Evolutionary conservation across 1,140 invertebrate species (phyloP), one percentile per base, ranked within the genome.

Genomic region (Pissodes strobi): DNA sequence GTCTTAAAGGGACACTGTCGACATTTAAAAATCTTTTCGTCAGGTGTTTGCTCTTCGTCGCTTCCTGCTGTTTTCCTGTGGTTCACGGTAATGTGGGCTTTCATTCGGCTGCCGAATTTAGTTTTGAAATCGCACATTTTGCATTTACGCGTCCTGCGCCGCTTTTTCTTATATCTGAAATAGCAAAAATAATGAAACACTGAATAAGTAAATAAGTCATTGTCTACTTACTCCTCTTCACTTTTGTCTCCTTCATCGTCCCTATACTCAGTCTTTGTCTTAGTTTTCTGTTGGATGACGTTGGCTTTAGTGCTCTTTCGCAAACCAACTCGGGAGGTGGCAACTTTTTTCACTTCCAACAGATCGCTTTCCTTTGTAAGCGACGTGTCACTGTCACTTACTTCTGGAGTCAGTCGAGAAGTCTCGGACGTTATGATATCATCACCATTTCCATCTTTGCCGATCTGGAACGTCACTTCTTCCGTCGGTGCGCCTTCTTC

Each of bases 101-200:
- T 62, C 34, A 52, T 52, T n/a, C 56, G n/a, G n/a, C 56, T 59
- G 10, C 13, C 15, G 25, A 51, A 62, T 45, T 51, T 62, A 2
- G 59, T 62, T 39, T 62, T 62, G 43, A 62, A 62, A 5, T 41
- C 25, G 37, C 59, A 62, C 8, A 17, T 1, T 52, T 53, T 62
- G 21, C 59, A 62, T 15, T 30, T 52, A 41, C 25, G 3, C 4
- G 25, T 27, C 9, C 25, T 27, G 25, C 25, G 25, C 9, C 9
- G 3, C 25, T 9, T 3, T 27, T 27, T 27, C 3, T 27, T 27
- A 27, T 5, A 27, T 27, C 25, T 27, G 9, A 27, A 27, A 27
- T 5, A 27, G 9, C 9, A 27, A 37, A n/a, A 48, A 22, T 19
- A 45, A 45, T 43, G 5, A 15, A 15, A 19, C 12, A 13, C 8